Conservation (phyloP, 2,113 vertebrate genomes). For the Ifrita kowaldi region DNA sequence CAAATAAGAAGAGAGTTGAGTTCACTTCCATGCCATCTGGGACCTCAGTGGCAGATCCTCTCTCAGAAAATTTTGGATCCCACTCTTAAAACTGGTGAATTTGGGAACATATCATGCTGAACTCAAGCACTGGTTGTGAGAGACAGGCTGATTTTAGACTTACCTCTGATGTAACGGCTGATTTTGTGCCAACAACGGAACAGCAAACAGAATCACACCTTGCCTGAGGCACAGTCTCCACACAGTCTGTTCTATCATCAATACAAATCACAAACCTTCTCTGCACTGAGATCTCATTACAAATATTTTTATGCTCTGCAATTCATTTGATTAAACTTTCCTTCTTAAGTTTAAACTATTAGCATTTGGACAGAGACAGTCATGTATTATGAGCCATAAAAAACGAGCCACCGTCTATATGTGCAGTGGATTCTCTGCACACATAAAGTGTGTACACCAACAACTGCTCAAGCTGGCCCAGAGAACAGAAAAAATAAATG, state of each 20-base stretch:
- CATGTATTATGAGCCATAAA: neutral
- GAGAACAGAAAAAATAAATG: neutral
- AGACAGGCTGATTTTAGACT: neutral
- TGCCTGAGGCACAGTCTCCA: neutral
- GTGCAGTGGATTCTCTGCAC: neutral
- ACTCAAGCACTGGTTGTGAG: neutral
- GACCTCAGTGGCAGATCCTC: neutral
- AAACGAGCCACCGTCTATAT: neutral
- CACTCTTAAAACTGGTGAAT: neutral
- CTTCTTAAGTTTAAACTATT: slow-evolving; percentile 12
- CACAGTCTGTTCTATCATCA: neutral
- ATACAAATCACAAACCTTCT: neutral
- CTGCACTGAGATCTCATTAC: neutral
- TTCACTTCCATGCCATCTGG: neutral
- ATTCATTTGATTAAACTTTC: slow-evolving; percentile 28
- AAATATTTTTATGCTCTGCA: neutral
- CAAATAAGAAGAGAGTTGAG: neutral
- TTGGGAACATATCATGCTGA: neutral
- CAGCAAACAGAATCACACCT: neutral
- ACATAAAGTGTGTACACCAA: neutral
- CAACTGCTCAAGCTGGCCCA: neutral
- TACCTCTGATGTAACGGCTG: neutral
- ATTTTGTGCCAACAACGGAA: neutral
- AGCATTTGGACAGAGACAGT: neutral
- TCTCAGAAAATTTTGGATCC: neutral